Conservation (phyloP, 2,113 vertebrate genomes). For the Puma concolor region DNA sequence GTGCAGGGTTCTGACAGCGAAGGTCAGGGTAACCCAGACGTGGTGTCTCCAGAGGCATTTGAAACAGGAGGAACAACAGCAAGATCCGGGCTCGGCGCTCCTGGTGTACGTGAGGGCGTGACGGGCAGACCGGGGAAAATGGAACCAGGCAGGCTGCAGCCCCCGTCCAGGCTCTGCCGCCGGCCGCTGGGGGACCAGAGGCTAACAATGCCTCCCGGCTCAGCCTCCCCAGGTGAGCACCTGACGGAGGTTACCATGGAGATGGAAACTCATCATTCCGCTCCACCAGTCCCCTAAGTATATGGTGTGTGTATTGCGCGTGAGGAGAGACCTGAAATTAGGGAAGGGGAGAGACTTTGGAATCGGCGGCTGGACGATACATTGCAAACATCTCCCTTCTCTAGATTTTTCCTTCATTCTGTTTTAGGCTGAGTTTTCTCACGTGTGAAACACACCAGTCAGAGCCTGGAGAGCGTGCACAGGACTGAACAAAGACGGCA, state of each 20-base stretch:
- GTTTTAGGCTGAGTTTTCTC: neutral
- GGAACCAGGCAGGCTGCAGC: neutral
- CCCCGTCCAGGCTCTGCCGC: neutral
- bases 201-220: neutral
- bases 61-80: neutral
- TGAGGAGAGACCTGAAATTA: neutral
- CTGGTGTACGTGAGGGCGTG: rapidly evolving
- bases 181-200: neutral
- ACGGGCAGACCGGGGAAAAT: neutral
- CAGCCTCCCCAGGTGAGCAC: conserved; percentile 44
- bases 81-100: neutral
- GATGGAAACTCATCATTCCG: conserved; percentile 32
- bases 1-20: neutral
- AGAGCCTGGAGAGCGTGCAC: neutral
- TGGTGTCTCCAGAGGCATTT: neutral
- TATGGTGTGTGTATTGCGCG: neutral
- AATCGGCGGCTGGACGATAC: neutral
- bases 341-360: neutral
- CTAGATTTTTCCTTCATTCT: neutral
- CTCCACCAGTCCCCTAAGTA: neutral
- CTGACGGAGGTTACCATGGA: conserved; percentile 47
- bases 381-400: neutral
- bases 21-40: neutral
- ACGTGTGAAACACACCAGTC: neutral
- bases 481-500: neutral